phyloP scores from a whole-genome alignment of 2,797 vertebrate species.

The Spinibarbus caldwelli region DNA sequence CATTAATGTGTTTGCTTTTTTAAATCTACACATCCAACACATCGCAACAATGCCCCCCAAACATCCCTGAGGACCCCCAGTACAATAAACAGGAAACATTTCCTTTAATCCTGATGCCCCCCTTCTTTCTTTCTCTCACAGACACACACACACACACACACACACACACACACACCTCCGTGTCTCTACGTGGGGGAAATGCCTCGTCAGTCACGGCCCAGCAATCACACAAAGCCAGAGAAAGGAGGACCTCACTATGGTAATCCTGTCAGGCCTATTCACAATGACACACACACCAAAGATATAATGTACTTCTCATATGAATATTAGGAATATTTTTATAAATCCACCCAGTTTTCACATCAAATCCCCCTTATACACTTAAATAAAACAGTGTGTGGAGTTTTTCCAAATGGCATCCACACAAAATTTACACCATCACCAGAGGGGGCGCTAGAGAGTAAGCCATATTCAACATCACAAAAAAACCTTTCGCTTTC shows the following conservation, averaged over 20 bases:
- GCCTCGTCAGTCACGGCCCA: constrained; percentile 83
- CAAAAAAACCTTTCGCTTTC: constrained; percentile 44
- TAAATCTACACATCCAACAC: constrained; percentile 70
- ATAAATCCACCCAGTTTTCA: constrained; percentile 45
- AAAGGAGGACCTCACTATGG: constrained; percentile 59
- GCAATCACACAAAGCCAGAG: constrained; percentile 75
- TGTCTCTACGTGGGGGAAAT: constrained; percentile 74
- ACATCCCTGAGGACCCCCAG: constrained; percentile 73
- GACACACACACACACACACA: constrained; percentile 29
- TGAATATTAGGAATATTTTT: constrained; percentile 40
- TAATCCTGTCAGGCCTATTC: constrained; percentile 60
- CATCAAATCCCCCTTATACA: constrained; percentile 13
- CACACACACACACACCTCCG: constrained; percentile 56
- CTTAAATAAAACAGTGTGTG: constrained; percentile 2
- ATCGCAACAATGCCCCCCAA: constrained; percentile 73
- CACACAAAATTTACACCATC: not conserved
- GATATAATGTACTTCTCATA: constrained; percentile 42
- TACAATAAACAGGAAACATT: constrained; percentile 84
- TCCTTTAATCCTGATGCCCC: constrained; percentile 82
- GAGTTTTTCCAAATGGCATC: not conserved
- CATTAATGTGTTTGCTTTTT: constrained; percentile 53
- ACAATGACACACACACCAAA: constrained; percentile 47
- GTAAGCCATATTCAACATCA: constrained; percentile 64
- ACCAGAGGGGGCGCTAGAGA: constrained; percentile 34
- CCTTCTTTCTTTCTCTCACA: constrained; percentile 69